Evolutionary conservation across 2,888 invertebrate species (phyloP).

Genomic region (Papilio demoleus): DNA sequence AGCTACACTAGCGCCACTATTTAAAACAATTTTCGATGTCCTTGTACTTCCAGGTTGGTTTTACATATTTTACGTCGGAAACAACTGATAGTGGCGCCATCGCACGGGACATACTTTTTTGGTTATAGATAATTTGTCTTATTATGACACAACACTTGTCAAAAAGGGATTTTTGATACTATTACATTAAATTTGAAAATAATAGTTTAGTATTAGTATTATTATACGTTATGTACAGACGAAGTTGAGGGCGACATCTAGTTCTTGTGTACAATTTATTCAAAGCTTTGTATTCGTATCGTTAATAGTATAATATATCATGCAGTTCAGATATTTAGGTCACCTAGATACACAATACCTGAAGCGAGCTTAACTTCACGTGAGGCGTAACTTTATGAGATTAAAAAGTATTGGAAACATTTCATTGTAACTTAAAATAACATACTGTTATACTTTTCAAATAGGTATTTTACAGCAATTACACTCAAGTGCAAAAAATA

Average conservation of each 20-base stretch:
- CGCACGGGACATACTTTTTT: too few relatives aligned
- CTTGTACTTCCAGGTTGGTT: too few relatives aligned
- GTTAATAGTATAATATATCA: neutral
- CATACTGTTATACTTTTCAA: neutral
- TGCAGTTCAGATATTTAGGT: neutral
- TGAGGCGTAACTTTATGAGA: constrained; percentile 2
- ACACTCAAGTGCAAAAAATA: neutral
- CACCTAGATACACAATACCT: neutral
- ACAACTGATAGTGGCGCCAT: too few relatives aligned
- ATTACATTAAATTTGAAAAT: too few relatives aligned
- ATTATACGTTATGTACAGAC: too few relatives aligned
- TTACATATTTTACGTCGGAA: too few relatives aligned
- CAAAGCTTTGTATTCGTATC: neutral
- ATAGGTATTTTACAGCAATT: neutral
- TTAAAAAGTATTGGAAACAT: constrained; percentile 7
- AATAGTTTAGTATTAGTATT: too few relatives aligned
- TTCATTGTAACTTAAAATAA: neutral
- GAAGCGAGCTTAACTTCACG: constrained; percentile 2
- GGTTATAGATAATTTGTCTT: too few relatives aligned
- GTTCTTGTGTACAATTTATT: neutral
- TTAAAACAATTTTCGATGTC: too few relatives aligned
- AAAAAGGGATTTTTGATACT: too few relatives aligned
- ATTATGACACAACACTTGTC: too few relatives aligned
- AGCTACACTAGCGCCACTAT: too few relatives aligned
- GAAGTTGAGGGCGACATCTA: neutral